Percentiles rank a stretch among this genome's conserved stretches.
Conservation (phyloP, 1,140 invertebrate genomes). For the Harlomillsia oculata region DNA sequence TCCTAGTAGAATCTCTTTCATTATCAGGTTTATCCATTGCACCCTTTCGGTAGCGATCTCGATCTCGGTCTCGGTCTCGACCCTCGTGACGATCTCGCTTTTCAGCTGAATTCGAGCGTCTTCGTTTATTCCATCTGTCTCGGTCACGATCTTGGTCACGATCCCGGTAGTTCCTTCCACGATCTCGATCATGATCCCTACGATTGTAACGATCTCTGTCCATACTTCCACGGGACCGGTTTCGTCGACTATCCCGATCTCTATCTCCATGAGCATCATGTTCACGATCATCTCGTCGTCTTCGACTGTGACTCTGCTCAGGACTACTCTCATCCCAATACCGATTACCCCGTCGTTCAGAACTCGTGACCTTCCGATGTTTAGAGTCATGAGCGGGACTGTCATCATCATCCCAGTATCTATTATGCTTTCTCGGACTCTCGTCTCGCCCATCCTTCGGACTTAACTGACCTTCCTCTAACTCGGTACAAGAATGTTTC, state of each 20-base stretch:
- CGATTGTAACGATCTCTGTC: neutral
- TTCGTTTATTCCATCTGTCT: conserved; percentile 1
- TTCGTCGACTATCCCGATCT: neutral
- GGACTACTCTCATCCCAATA: too few species aligned
- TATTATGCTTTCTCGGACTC: neutral
- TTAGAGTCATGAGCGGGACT: too few species aligned
- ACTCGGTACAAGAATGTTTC: too few species aligned
- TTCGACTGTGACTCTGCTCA: too few species aligned
- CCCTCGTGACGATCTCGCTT: conserved; percentile 34
- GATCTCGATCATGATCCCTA: neutral
- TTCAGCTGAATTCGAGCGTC: conserved; percentile 3
- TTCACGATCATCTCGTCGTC: neutral
- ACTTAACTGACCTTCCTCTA: neutral
- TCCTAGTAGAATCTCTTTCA: neutral
- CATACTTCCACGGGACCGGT: neutral
- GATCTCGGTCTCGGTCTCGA: conserved; percentile 31
- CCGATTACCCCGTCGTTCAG: too few species aligned
- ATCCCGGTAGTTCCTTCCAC: neutral
- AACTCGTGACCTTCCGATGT: too few species aligned
- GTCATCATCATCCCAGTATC: too few species aligned
- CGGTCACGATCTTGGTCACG: neutral
- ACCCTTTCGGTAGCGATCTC: neutral
- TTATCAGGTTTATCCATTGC: neutral
- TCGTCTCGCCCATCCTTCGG: neutral
- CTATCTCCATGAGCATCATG: neutral